phyloP scores from a whole-genome alignment of 2,888 invertebrate species.

The Cerastis leucographa region DNA sequence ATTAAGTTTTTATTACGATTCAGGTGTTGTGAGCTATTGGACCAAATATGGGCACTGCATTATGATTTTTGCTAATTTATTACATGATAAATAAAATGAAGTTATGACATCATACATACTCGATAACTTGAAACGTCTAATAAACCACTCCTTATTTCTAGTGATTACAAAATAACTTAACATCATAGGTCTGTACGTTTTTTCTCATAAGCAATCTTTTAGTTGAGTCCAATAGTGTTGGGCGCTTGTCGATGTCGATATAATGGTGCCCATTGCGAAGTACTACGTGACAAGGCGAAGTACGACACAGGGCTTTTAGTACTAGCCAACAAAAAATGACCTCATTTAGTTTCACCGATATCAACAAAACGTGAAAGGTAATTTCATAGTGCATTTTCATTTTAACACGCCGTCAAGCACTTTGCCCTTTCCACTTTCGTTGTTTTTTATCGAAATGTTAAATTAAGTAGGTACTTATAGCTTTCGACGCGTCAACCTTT shows the following conservation, averaged over 20 bases:
- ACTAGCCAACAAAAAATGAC: constrained; percentile 83
- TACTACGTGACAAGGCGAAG: constrained; percentile 79
- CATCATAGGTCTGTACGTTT: constrained; percentile 44
- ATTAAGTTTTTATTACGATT: constrained; percentile 53
- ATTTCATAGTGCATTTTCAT: constrained; percentile 89
- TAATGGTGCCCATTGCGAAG: constrained; percentile 78
- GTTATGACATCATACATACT: constrained; percentile 54
- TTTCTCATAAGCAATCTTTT: constrained; percentile 58
- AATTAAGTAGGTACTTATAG: constrained; percentile 57
- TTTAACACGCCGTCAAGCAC: constrained; percentile 85
- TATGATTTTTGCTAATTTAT: constrained; percentile 61
- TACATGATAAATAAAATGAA: constrained; percentile 42
- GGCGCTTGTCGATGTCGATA: constrained; percentile 71
- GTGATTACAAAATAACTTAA: constrained; percentile 58
- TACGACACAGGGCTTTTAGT: constrained; percentile 74
- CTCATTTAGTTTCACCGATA: constrained; percentile 86
- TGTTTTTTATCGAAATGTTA: constrained; percentile 78
- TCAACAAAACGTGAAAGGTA: constrained; percentile 88
- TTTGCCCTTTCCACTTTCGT: constrained; percentile 86
- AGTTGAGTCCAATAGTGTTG: constrained; percentile 63
- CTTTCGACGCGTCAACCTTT: constrained; percentile 56
- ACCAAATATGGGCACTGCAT: constrained; percentile 59
- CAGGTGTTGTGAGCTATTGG: constrained; percentile 37
- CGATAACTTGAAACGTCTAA: constrained; percentile 39
- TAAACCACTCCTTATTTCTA: constrained; percentile 56